These are phyloP conservation scores for Amphilophus citrinellus DNA, from an alignment of 2,113 vertebrate species.

Conservation along the genomic window DNA sequence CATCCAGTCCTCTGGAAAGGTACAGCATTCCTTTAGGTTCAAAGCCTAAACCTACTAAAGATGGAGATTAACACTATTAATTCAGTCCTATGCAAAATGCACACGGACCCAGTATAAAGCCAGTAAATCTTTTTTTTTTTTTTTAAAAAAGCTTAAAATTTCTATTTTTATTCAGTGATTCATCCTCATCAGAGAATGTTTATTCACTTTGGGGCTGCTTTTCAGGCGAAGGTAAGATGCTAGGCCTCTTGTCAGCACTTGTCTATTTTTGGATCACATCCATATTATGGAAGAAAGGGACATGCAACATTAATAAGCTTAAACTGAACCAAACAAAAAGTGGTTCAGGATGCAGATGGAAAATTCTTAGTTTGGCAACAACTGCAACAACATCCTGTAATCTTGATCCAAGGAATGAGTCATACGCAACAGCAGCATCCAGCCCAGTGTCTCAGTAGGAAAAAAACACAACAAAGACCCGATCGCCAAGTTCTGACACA, in stretches of 20 bases:
- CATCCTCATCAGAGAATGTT: conserved; percentile 13
- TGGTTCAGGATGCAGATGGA: conserved; percentile 42
- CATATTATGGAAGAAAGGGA: conserved; percentile 56
- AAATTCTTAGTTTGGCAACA: conserved; percentile 52
- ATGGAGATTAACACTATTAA: not conserved
- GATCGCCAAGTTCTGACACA: conserved; percentile 38
- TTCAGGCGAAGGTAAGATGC: conserved; percentile 25
- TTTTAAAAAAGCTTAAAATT: not conserved
- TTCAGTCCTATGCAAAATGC: not conserved
- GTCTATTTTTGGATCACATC: conserved; percentile 58
- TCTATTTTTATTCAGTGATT: conserved; percentile 27
- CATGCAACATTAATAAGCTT: conserved; percentile 66
- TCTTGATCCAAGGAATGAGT: conserved; percentile 63
- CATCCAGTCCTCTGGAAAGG: conserved; percentile 99
- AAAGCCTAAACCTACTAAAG: not conserved
- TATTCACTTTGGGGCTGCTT: conserved; percentile 22
- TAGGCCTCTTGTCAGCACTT: conserved; percentile 18
- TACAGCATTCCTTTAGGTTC: conserved; percentile 53
- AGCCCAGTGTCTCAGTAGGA: conserved; percentile 29
- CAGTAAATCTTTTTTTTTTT: conserved; percentile 10
- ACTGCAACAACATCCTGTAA: conserved; percentile 58
- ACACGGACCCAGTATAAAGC: not conserved
- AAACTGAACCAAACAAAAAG: conserved; percentile 49
- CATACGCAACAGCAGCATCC: conserved; percentile 52
- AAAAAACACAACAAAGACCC: conserved; percentile 32